phyloP scores from a whole-genome alignment of 2,888 invertebrate genomes.

The Smittia aterrima region DNA sequence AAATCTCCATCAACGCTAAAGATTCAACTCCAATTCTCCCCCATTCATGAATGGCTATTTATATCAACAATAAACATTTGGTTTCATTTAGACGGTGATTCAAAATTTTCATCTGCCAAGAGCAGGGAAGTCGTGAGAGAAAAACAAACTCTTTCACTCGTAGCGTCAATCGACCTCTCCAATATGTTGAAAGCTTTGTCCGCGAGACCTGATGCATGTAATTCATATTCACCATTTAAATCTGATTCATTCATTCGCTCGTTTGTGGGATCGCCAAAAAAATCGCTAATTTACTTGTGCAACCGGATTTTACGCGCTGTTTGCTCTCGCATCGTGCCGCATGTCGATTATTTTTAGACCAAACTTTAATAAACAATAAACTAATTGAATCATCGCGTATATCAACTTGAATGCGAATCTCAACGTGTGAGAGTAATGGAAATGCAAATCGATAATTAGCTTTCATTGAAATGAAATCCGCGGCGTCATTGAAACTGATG shows the following conservation, averaged over 20 bases:
- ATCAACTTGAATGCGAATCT: not conserved
- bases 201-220: not conserved
- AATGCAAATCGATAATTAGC: not conserved
- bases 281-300: conserved; percentile 16
- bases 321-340: not conserved
- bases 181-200: not conserved
- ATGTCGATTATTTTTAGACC: not conserved
- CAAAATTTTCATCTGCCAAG: not conserved
- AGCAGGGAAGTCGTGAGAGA: not conserved
- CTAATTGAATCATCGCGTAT: conserved; percentile 9
- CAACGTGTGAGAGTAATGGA: not conserved
- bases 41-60: conserved; percentile 5
- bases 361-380: not conserved
- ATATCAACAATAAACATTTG: not conserved
- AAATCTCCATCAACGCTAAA: not conserved
- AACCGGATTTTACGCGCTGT: conserved; percentile 27
- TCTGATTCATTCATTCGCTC: not conserved
- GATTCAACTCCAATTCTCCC: not conserved
- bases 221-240: not conserved
- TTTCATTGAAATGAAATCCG: not conserved
- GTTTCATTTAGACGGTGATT: not conserved
- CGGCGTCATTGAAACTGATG: not conserved
- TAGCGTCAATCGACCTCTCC: not conserved
- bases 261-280: not conserved
- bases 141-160: not conserved